Percentiles rank a stretch among this genome's conserved stretches.
Evolutionary conservation across 2,888 invertebrate species (phyloP).

Genomic region (Acanthosepion lycidas): DNA sequence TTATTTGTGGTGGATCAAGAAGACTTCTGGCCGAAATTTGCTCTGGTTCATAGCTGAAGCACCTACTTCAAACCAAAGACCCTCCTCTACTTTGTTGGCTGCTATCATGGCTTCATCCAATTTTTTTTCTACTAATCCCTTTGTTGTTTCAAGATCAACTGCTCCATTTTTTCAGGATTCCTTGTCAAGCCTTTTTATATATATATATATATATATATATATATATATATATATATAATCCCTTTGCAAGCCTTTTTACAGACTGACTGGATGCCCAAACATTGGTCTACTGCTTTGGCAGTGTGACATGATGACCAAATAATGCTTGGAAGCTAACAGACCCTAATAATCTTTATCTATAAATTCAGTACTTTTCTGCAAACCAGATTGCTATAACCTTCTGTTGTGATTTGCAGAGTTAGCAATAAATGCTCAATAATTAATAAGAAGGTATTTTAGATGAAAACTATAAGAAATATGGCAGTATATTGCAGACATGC

Average conservation of each 20-base stretch:
- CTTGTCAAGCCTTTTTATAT: not conserved
- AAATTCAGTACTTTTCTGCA: too few species aligned
- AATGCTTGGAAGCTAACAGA: not conserved
- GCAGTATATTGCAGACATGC: too few species aligned
- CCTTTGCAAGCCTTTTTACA: not conserved
- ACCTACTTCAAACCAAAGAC: not conserved
- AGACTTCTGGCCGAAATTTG: not conserved
- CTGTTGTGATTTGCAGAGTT: too few species aligned
- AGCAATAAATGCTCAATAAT: too few species aligned
- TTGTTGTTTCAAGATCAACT: not conserved
- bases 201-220: too few species aligned
- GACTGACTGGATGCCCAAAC: too few species aligned
- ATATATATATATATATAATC: too few species aligned
- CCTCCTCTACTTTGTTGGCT: slow-evolving; percentile 11
- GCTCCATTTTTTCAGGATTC: not conserved
- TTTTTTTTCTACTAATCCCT: slow-evolving; percentile 33
- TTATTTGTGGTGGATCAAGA: not conserved
- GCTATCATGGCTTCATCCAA: slow-evolving; percentile 33
- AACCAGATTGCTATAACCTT: too few species aligned
- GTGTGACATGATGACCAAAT: too few species aligned
- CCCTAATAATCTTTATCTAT: not conserved
- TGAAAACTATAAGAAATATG: too few species aligned
- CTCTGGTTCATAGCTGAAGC: not conserved
- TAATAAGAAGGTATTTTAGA: too few species aligned
- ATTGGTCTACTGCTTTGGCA: too few species aligned